Conservation (phyloP, 1,140 invertebrate genomes). For the Penaeus japonicus region DNA sequence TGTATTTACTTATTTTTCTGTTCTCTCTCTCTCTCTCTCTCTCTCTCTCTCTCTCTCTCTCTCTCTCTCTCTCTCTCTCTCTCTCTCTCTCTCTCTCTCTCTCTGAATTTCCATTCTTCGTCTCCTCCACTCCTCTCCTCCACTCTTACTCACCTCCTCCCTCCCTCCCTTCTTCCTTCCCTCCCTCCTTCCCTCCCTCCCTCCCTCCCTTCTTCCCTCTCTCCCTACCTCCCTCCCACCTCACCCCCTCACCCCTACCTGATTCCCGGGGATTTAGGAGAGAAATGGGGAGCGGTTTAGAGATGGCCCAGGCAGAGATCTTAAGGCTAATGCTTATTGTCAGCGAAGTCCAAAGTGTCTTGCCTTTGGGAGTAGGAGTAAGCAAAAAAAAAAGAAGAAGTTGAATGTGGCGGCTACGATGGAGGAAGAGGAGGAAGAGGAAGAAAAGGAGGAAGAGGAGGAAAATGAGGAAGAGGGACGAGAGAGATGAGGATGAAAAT, state of each 20-base stretch:
- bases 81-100: not conserved
- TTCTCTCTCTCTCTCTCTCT: not conserved
- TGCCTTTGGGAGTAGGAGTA: not conserved
- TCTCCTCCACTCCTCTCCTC: not conserved
- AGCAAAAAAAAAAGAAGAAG: not conserved
- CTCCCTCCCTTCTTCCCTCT: too few relatives aligned
- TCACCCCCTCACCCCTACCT: too few relatives aligned
- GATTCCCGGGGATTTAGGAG: too few relatives aligned
- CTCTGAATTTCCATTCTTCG: not conserved
- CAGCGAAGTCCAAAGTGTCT: too few relatives aligned
- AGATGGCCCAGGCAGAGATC: too few relatives aligned
- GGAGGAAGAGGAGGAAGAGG: not conserved
- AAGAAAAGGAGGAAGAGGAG: not conserved
- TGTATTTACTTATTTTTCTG: too few relatives aligned
- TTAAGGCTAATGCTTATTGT: too few relatives aligned
- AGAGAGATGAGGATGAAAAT: not conserved
- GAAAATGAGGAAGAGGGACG: not conserved
- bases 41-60: not conserved
- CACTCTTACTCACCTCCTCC: not conserved
- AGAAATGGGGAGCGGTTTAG: too few relatives aligned
- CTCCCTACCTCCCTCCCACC: too few relatives aligned
- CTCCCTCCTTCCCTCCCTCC: too few relatives aligned
- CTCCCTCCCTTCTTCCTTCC: not conserved
- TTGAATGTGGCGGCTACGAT: too few relatives aligned
- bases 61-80: not conserved